These are phyloP conservation scores for Nixonia krombeini DNA, from an alignment of 1,140 invertebrate species.

Conservation along the genomic window DNA sequence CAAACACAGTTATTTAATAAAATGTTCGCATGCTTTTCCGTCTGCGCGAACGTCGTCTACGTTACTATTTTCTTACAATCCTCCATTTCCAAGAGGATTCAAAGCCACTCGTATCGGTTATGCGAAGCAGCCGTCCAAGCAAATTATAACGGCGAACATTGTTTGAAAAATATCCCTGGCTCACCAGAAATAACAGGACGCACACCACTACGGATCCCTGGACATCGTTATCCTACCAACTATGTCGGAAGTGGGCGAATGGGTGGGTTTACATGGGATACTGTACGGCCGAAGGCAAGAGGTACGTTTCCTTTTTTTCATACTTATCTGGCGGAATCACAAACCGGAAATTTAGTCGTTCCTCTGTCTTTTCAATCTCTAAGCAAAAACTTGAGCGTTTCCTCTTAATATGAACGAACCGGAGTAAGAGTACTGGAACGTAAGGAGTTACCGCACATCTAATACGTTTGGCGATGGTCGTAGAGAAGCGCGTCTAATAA, in stretches of 20 bases:
- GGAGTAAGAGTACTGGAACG: background rate
- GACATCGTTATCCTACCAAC: slow-evolving; percentile 62
- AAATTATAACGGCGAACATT: slow-evolving; percentile 60
- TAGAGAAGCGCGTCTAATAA: too few species aligned
- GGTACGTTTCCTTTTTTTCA: slow-evolving; percentile 34
- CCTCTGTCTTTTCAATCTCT: slow-evolving; percentile 16
- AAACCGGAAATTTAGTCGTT: slow-evolving; percentile 44
- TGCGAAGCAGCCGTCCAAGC: slow-evolving; percentile 56
- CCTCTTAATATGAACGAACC: slow-evolving; percentile 12
- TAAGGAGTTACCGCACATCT: too few species aligned
- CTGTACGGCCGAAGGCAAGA: slow-evolving; percentile 36
- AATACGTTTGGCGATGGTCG: too few species aligned
- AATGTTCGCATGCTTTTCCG: slow-evolving; percentile 37
- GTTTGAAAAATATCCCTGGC: slow-evolving; percentile 61
- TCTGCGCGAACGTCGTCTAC: slow-evolving; percentile 33
- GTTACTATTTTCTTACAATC: slow-evolving; percentile 53
- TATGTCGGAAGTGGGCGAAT: slow-evolving; percentile 37
- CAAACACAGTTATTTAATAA: slow-evolving; percentile 45
- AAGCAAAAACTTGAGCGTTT: slow-evolving; percentile 29
- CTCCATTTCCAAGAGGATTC: slow-evolving; percentile 39
- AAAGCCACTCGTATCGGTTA: slow-evolving; percentile 52
- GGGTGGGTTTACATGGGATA: slow-evolving; percentile 50
- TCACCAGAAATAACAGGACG: slow-evolving; percentile 52
- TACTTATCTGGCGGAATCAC: slow-evolving; percentile 47
- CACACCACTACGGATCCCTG: slow-evolving; percentile 39